Evolutionary conservation across 2,797 vertebrate species (phyloP).

Genomic region (Pseudochirops corinnae): DNA sequence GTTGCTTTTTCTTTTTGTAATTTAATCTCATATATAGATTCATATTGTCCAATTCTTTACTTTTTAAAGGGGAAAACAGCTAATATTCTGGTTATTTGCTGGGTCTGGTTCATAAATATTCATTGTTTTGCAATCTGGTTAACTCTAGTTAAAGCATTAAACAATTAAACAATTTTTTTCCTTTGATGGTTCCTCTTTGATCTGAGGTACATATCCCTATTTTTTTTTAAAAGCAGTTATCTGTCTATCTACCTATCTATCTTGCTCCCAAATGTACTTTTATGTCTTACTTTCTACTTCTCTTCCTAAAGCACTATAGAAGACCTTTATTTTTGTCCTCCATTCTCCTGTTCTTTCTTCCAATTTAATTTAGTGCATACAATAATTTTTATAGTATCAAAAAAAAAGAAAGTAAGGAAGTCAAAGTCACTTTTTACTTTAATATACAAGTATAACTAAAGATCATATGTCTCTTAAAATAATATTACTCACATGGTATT

Average conservation of each 20-base stretch:
- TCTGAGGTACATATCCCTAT: background rate
- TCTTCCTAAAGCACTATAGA: background rate
- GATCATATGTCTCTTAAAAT: background rate
- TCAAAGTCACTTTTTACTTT: constrained; percentile 26
- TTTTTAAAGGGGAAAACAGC: background rate
- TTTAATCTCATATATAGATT: background rate
- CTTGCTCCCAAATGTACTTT: background rate
- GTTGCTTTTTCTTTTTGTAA: background rate
- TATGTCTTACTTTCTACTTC: background rate
- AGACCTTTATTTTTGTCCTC: background rate
- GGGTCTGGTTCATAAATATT: background rate
- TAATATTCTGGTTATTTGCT: constrained; percentile 12
- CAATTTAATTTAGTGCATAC: constrained; percentile 7
- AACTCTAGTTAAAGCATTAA: background rate
- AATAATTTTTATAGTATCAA: constrained; percentile 4
- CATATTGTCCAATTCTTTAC: background rate
- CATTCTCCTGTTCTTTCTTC: background rate
- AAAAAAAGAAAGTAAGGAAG: background rate
- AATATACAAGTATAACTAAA: constrained; percentile 4
- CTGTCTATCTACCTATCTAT: background rate
- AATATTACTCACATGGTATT: background rate
- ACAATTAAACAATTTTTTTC: background rate
- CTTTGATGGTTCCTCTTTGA: background rate
- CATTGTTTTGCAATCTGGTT: background rate
- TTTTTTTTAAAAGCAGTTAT: background rate